Evolutionary conservation across 2,888 invertebrate genomes (phyloP), one percentile per base, ranked within the genome.

Genomic region (Athalia circularis): DNA sequence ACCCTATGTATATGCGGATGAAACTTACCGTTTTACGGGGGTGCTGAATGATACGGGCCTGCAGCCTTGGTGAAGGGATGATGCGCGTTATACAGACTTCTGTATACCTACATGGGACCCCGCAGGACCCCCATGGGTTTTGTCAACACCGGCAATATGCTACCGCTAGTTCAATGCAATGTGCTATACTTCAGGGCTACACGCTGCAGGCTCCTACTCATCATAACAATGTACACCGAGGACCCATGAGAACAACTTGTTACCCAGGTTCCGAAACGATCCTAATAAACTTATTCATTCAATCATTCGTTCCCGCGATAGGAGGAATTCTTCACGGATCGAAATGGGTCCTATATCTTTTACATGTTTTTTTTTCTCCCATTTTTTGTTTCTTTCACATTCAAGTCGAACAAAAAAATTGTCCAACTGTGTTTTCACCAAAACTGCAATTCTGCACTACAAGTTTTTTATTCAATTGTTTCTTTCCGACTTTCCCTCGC

Each of bases 111-210:
- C 29, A 29, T 29, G 48, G 57, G 79, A 80, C 43, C 78, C 80
- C 75, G 80, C 77, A 81, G 84, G 86, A 84, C 88, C 88, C 89
- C 87, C 83, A 80, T 79, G 82, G 88, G 83, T 86, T 85, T 89
- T 88, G 90, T 90, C 90, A 90, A 90, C 90, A 90, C 84, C 85
- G 84, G 86, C 90, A 90, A 90, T 90, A 90, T 90, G 90, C 88
- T 88, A 83, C 84, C 84, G 85, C 83, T 87, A 29, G 29, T 29
- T 29, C 84, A 8, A 48, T 50, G 47, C 62, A 61, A 15, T 29
- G 1, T 7, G 50, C 52, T 50, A 45, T 29, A 29, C 29, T 29
- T 29, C 29, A 29, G 29, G 29, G 29, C 29, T 29, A 29, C 29
- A 29, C 29, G 29, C 29, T 29, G 29, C 29, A 29, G 29, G 29